These are phyloP conservation scores for Manacus vitellinus DNA, from an alignment of 2,113 vertebrate species.

Conservation along the genomic window DNA sequence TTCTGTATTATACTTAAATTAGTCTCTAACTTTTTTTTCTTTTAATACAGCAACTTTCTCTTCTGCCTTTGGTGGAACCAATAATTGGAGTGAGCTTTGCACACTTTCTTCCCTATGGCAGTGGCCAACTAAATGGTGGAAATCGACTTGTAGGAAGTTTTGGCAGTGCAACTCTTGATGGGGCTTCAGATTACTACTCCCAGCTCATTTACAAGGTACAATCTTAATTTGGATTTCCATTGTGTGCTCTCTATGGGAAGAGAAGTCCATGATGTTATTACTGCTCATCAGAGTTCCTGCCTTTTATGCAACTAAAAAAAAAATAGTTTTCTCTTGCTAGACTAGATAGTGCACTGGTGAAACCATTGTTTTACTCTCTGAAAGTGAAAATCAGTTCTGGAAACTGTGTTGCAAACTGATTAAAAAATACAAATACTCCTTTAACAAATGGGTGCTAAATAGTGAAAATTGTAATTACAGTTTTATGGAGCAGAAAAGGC, in stretches of 20 bases:
- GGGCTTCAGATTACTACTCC: conserved; percentile 94
- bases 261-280: background rate
- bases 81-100: conserved; percentile 91
- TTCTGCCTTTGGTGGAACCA: conserved; percentile 95
- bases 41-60: conserved; percentile 85
- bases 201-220: conserved; percentile 91
- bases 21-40: conserved; percentile 16
- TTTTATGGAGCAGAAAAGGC: conserved; percentile 22
- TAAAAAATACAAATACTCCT: background rate
- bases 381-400: background rate
- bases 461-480: background rate
- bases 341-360: background rate
- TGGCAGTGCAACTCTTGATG: conserved; percentile 90
- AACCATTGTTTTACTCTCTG: background rate
- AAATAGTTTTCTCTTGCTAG: background rate
- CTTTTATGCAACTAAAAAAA: background rate
- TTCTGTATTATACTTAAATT: background rate
- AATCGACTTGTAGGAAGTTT: conserved; percentile 89
- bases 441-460: background rate
- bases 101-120: conserved; percentile 92
- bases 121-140: conserved; percentile 85
- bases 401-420: background rate
- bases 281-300: background rate
- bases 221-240: background rate
- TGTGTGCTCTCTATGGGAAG: background rate